These are phyloP conservation scores for Sarcophaga carnaria DNA, from an alignment of 2,888 invertebrate genomes.

Conservation along the genomic window DNA sequence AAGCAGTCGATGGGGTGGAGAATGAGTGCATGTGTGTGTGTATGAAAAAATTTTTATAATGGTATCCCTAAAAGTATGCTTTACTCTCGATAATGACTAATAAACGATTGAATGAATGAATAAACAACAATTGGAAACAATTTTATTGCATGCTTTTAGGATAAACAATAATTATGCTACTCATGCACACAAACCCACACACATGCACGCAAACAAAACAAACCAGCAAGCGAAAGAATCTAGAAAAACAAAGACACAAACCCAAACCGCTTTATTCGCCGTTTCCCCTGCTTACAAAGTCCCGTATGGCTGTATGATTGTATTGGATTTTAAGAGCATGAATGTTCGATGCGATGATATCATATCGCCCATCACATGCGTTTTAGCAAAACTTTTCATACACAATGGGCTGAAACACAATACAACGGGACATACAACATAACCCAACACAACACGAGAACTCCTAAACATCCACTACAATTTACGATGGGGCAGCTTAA, in stretches of 20 bases:
- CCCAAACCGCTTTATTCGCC: not conserved
- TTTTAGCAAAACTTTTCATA: constrained; percentile 6
- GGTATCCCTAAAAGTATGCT: constrained; percentile 41
- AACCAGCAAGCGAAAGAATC: not conserved
- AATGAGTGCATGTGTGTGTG: not conserved
- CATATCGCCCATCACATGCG: constrained; percentile 7
- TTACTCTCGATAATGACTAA: constrained; percentile 43
- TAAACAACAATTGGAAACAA: constrained; percentile 42
- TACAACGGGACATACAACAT: not conserved
- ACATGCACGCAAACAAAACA: not conserved
- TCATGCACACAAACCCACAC: constrained; percentile 39
- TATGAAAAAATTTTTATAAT: constrained; percentile 8
- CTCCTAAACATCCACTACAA: not conserved
- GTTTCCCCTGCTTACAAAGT: no score
- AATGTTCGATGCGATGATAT: constrained; percentile 22
- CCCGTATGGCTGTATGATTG: constrained; percentile 1
- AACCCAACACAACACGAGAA: not conserved
- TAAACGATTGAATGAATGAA: constrained; percentile 45
- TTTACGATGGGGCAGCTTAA: not conserved
- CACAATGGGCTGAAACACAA: not conserved
- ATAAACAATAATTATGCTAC: constrained; percentile 43
- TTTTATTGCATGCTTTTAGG: constrained; percentile 54
- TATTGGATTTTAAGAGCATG: not conserved
- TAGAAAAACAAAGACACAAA: constrained; percentile 22
- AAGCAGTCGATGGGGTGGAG: not conserved